Base-by-base conservation (phyloP, 2,888 invertebrate species). In the Iphiclides podalirius region DNA sequence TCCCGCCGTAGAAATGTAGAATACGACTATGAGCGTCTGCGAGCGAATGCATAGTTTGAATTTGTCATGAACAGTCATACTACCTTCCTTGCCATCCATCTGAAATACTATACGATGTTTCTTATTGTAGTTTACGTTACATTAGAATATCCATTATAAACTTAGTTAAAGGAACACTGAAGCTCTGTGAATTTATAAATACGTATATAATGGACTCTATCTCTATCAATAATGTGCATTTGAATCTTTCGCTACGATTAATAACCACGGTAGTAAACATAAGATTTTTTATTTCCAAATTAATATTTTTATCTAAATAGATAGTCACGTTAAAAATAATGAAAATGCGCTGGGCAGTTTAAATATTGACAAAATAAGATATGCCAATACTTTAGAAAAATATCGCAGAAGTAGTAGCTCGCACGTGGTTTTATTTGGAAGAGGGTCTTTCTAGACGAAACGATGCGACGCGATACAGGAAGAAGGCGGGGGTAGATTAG, bases 391-490 rank as follows among this genome's bases (percentile, higher is more conserved):
- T n/a, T n/a, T n/a, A n/a, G n/a, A 28, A 28, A 28, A 15, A 49
- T 42, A 44, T 49, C 16, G 33, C 44, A 53, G 47, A 38, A 53
- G 54, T 23, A 41, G 4, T 26, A 16, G n/a, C 17, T 52, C 52
- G 67, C 72, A 72, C 72, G 73, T 72, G 75, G 62, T 58, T 60
- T 47, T 70, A 70, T 74, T 71, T 66, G 67, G 66, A 60, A 61
- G 57, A 3, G 20, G 20, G n/a, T n/a, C n/a, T n/a, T n/a, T 60
- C 61, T 48, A 57, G 53, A 54, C 59, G 59, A 58, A 54, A 50
- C 34, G 59, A 39, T 44, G 49, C 50, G 48, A 46, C 52, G 45
- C 49, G 48, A 47, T 52, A 47, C 48, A 53, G 53, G 54, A 54
- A 57, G 60, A 52, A 52, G 55, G 54, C 59, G 57, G 63, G 56